Conservation (phyloP, 2,797 vertebrate species). For the Eulemur rubriventer region DNA sequence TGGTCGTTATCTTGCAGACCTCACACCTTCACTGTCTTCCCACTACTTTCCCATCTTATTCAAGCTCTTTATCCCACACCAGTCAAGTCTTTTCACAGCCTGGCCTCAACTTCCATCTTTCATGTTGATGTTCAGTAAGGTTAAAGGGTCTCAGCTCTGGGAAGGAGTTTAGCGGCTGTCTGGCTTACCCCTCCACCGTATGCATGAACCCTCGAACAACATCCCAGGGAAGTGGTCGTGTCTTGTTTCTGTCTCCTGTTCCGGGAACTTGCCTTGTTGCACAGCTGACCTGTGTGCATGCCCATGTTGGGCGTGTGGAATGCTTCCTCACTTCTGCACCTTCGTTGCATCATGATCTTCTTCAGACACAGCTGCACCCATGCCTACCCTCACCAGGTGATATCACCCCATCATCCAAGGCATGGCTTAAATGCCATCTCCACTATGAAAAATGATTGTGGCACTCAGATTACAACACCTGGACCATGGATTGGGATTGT, state of each 20-base stretch:
- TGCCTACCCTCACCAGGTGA: too few relatives aligned
- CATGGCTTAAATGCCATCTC: background rate
- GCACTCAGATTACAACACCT: background rate
- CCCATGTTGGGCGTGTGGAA: rapidly evolving
- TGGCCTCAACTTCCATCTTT: background rate
- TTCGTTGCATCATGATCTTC: background rate
- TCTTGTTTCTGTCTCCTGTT: background rate
- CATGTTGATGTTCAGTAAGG: background rate
- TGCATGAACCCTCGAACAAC: background rate
- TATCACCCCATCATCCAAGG: background rate
- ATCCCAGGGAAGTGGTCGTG: too few relatives aligned
- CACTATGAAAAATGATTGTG: background rate
- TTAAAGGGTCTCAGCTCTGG: background rate
- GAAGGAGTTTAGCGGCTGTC: background rate
- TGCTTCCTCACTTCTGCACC: background rate
- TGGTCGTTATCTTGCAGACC: background rate
- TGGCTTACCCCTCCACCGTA: background rate
- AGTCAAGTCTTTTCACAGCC: background rate
- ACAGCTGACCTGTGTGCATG: background rate
- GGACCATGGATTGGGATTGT: background rate
- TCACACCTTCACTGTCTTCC: background rate
- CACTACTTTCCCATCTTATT: background rate
- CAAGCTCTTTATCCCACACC: background rate
- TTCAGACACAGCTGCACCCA: background rate
- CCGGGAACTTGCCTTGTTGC: background rate